phyloP scores from a whole-genome alignment of 1,140 invertebrate genomes.

The Coelopa frigida region DNA sequence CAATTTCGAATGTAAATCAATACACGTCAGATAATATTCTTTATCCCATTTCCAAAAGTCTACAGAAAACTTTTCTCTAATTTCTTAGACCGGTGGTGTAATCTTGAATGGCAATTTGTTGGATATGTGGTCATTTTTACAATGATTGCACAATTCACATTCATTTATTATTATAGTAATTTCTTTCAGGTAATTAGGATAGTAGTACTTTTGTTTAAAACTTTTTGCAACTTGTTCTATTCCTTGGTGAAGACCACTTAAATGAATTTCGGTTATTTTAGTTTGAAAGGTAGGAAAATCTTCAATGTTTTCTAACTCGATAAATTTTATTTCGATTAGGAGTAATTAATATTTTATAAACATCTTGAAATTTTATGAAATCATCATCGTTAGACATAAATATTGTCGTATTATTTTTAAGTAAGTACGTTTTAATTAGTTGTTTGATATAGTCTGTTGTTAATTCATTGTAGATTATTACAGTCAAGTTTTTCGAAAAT shows the following conservation, averaged over 20 bases:
- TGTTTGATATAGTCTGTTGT: not conserved
- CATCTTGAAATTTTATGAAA: constrained; percentile 2
- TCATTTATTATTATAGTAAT: constrained; percentile 4
- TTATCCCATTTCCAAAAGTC: constrained; percentile 4
- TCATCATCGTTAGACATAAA: not conserved
- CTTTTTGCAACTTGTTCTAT: not conserved
- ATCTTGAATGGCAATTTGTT: too few relatives aligned
- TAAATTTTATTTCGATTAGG: not conserved
- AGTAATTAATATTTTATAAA: not conserved
- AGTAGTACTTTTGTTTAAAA: not conserved
- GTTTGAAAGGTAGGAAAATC: not conserved
- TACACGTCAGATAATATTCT: constrained; percentile 2
- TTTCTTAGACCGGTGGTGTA: too few relatives aligned
- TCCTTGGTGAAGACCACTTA: not conserved
- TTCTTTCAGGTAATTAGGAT: not conserved
- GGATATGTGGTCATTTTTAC: not conserved
- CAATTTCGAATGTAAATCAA: not conserved
- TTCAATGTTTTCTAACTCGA: not conserved
- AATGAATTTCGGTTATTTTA: too few relatives aligned
- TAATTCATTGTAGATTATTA: constrained; percentile 4
- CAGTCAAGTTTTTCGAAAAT: constrained; percentile 1
- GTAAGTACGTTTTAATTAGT: constrained; percentile 1
- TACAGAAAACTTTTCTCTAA: not conserved
- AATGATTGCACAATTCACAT: constrained; percentile 3
- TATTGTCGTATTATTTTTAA: not conserved